phyloP scores from a whole-genome alignment of 1,140 invertebrate species.

The Bombus fervidus region DNA sequence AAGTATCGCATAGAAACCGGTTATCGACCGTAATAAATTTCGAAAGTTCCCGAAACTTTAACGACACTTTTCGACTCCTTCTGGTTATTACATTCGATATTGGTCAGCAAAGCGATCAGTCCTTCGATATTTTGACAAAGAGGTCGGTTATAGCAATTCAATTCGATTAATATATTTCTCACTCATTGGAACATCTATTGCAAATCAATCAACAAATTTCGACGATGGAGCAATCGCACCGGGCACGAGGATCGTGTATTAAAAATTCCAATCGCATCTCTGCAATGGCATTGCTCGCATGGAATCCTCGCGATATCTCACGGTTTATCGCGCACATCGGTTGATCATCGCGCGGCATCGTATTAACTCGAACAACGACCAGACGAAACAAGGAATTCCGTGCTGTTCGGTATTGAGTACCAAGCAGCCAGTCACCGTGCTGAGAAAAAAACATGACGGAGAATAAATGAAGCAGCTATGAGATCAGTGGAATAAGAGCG shows the following conservation, averaged over 20 bases:
- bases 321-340: neutral
- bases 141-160: neutral
- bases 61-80: neutral
- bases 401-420: conserved; percentile 18
- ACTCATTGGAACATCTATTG: no score
- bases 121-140: neutral
- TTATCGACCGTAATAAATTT: conserved; percentile 10
- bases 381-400: conserved; percentile 14
- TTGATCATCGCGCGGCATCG: neutral
- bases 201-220: neutral
- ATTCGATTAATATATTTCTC: neutral
- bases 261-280: conserved; percentile 27
- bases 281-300: neutral
- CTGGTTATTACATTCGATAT: neutral
- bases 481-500: neutral
- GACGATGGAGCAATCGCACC: neutral
- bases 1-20: neutral
- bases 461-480: no score
- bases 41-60: neutral
- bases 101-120: neutral
- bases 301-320: conserved; percentile 39
- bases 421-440: neutral
- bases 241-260: conserved; percentile 11
- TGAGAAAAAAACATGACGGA: neutral
- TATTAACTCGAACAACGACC: conserved; percentile 12